These are phyloP conservation scores for Hirtodrosophila confusa DNA, from an alignment of 2,888 invertebrate genomes.

Conservation along the genomic window DNA sequence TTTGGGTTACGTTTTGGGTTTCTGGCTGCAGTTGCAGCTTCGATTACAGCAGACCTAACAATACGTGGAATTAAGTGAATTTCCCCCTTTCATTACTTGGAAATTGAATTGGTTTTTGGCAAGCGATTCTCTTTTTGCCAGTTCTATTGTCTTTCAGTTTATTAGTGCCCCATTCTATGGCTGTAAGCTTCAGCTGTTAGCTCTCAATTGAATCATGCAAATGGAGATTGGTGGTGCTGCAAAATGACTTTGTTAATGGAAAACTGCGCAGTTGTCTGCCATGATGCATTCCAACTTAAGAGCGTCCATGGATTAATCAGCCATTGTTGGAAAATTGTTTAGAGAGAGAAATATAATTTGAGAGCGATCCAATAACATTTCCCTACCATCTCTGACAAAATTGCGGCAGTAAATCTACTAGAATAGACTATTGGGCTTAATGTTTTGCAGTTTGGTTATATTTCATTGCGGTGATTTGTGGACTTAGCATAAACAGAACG, in stretches of 20 bases:
- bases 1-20: slow-evolving; percentile 30
- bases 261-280: no score
- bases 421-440: slow-evolving; percentile 46
- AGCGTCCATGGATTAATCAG: slow-evolving; percentile 9
- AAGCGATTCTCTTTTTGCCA: slow-evolving; percentile 4
- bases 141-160: slow-evolving; percentile 26
- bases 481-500: slow-evolving; percentile 63
- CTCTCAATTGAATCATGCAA: slow-evolving; percentile 29
- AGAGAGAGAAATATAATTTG: neutral
- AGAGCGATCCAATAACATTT: slow-evolving; percentile 10
- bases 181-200: slow-evolving; percentile 7
- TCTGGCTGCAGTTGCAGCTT: slow-evolving; percentile 35
- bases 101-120: slow-evolving; percentile 70
- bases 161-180: slow-evolving; percentile 21
- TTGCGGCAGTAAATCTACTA: slow-evolving; percentile 49
- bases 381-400: slow-evolving; percentile 5
- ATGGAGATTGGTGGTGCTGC: slow-evolving; percentile 20
- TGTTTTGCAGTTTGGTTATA: slow-evolving; percentile 58
- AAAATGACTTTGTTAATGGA: slow-evolving; percentile 5
- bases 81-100: slow-evolving; percentile 72
- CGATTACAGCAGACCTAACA: slow-evolving; percentile 64
- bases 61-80: slow-evolving; percentile 72
- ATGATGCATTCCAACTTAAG: neutral
- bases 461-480: slow-evolving; percentile 71
- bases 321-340: neutral